Conservation (phyloP, 2,113 vertebrate species). For the Anhinga rufa region DNA sequence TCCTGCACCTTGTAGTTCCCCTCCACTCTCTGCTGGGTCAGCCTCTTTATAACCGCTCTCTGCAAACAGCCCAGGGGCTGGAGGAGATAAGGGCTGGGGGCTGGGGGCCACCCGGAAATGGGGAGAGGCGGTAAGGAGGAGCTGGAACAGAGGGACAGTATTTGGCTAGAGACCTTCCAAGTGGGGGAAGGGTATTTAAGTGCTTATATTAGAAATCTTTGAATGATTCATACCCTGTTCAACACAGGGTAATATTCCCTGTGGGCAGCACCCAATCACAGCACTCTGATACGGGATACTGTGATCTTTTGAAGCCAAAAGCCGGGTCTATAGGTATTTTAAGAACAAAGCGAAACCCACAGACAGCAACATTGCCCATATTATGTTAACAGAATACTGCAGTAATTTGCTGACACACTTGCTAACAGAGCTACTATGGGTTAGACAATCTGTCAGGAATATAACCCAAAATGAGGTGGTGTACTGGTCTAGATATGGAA, state of each 20-base stretch:
- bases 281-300: background rate
- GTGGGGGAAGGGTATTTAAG: slow-evolving; percentile 12
- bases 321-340: background rate
- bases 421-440: background rate
- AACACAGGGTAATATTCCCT: background rate
- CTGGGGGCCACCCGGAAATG: slow-evolving; percentile 30
- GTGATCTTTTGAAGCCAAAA: background rate
- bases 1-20: background rate
- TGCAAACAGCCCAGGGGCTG: slow-evolving; percentile 36
- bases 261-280: background rate
- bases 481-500: background rate
- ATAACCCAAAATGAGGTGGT: background rate
- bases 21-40: background rate
- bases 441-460: background rate
- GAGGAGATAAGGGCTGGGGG: slow-evolving; percentile 53
- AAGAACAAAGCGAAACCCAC: background rate
- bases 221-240: background rate
- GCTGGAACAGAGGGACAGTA: slow-evolving; percentile 2
- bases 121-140: slow-evolving; percentile 9
- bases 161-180: slow-evolving; percentile 2
- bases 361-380: background rate
- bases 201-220: background rate
- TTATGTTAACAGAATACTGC: background rate
- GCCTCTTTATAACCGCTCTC: slow-evolving; percentile 37
- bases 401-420: background rate